phyloP scores from a whole-genome alignment of 2,888 invertebrate genomes.

The Stenchaetothrips biformis region DNA sequence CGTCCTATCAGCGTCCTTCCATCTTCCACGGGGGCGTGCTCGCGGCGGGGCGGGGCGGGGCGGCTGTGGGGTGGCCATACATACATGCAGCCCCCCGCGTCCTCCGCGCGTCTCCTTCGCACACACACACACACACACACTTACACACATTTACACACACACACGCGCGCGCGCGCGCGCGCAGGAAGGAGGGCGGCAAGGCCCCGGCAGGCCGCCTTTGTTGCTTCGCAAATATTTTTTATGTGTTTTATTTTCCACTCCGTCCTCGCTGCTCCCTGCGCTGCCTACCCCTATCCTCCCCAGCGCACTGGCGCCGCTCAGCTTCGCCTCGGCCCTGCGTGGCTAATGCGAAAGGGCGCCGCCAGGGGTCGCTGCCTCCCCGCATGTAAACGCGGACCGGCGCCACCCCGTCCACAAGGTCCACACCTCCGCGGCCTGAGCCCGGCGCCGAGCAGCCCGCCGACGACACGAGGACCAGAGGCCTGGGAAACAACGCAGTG shows the following conservation, averaged over 20 bases:
- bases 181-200: not conserved
- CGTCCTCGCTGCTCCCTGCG: not conserved
- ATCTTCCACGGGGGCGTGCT: constrained; percentile 8
- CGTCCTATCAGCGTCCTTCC: not conserved
- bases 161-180: no score
- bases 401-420: no score
- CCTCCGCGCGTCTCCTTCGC: not conserved
- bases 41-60: not conserved
- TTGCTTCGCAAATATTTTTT: constrained; percentile 19
- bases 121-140: no score
- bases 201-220: not conserved
- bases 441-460: no score
- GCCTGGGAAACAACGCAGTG: no score
- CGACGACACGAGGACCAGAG: no score
- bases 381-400: no score
- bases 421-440: no score
- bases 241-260: not conserved
- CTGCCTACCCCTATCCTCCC: not conserved
- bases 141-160: no score
- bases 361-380: no score
- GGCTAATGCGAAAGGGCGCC: no score
- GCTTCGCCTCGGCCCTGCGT: no score
- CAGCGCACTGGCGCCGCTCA: not conserved
- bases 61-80: not conserved
- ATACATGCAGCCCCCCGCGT: not conserved